Base-by-base conservation (phyloP, 2,888 invertebrate species). In the Agrochola macilenta region DNA sequence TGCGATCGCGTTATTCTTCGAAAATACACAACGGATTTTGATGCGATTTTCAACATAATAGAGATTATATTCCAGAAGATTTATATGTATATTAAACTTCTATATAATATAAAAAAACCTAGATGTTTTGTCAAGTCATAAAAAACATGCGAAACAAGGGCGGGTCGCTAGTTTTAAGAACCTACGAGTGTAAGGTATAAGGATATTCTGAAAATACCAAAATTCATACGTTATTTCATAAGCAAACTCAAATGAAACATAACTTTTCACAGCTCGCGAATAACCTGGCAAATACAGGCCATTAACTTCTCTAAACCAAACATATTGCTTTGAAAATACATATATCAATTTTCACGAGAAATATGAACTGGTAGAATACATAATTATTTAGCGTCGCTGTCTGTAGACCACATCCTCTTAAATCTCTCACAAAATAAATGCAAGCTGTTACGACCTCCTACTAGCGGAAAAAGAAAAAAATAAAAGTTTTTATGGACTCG, bases 401-500 rank as follows among this genome's bases (percentile, higher is more conserved):
- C 79, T 80, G 78, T 77, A 75, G 39, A 81, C 85, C 83, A 86
- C 83, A 86, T 84, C 82, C 87, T 86, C 88, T 87, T 91, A 92
- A 90, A 92, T 92, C 91, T 91, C 90, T 92, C 86, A 88, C 90
- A 89, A 92, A 93, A 93, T 93, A 94, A 94, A 94, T 92, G 93
- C 92, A 92, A 92, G 93, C 92, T 92, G 92, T 93, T 93, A 92
- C 92, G 86, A 88, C 88, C 87, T 88, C 87, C 79, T 85, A 83
- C 68, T 52, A 82, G 79, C 83, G 87, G 35, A 66, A 81, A 88
- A 82, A 84, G 85, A 89, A 90, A 89, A 39, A 82, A 92, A 91
- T 91, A 93, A 93, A 93, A 93, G 87, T 90, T 92, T 91, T 90
- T 91, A 92, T 92, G 78, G 85, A 87, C 87, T 89, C 92, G 88